Conservation (phyloP, 2,888 invertebrate genomes). For the Ganaspis brasiliensis region DNA sequence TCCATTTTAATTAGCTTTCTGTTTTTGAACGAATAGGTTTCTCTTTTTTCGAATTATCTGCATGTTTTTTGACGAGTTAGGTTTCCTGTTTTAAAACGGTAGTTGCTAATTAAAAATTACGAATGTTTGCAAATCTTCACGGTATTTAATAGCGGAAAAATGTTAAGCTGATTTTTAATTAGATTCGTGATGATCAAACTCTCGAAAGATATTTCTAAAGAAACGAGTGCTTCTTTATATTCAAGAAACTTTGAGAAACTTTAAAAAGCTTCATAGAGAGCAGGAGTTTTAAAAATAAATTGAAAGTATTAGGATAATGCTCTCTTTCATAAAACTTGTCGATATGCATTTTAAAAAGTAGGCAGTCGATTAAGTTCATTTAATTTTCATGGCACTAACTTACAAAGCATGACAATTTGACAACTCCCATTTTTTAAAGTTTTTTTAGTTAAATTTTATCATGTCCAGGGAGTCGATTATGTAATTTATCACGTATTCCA, state of each 20-base stretch:
- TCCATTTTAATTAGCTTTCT: too few species aligned
- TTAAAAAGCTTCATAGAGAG: not conserved
- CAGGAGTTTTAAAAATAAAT: conserved; percentile 15
- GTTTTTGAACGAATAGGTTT: too few species aligned
- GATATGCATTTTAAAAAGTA: not conserved
- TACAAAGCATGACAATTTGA: not conserved
- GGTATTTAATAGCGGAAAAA: not conserved
- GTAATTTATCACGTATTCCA: too few species aligned
- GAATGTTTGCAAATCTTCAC: too few species aligned
- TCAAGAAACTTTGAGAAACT: conserved; percentile 5
- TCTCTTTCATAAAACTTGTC: not conserved
- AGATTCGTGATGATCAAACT: conserved; percentile 5
- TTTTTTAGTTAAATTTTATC: not conserved
- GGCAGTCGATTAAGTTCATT: not conserved
- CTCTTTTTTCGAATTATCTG: too few species aligned
- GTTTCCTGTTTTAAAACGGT: too few species aligned
- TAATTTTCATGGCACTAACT: not conserved
- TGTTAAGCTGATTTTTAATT: not conserved
- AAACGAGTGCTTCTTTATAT: conserved; percentile 9
- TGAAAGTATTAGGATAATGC: conserved; percentile 20
- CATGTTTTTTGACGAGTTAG: too few species aligned
- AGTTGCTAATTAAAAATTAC: too few species aligned
- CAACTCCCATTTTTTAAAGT: not conserved
- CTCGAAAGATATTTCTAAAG: not conserved
- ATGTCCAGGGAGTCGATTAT: too few species aligned